These are phyloP conservation scores for Notospermus geniculatus DNA, from an alignment of 1,140 invertebrate genomes.

Conservation along the genomic window DNA sequence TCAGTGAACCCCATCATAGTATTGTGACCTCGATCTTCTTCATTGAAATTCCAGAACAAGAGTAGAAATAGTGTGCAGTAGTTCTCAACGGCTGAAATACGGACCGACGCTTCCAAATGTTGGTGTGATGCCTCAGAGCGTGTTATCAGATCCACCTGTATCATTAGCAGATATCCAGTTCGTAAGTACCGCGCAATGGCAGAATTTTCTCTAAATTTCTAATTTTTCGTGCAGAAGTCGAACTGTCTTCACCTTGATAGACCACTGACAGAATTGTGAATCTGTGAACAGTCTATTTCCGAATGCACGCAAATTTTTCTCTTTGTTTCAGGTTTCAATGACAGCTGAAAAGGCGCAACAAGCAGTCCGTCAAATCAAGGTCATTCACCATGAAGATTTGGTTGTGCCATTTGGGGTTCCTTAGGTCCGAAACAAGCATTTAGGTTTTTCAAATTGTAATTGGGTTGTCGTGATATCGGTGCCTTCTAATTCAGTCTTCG, in stretches of 20 bases:
- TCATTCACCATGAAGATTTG: slow-evolving; percentile 78
- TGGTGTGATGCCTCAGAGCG: slow-evolving; percentile 63
- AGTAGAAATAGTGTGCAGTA: slow-evolving; percentile 34
- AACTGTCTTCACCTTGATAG: too few relatives aligned
- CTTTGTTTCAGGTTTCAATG: slow-evolving; percentile 62
- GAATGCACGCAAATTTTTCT: background rate
- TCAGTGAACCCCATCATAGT: too few relatives aligned
- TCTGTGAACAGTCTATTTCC: too few relatives aligned
- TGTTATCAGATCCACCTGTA: slow-evolving; percentile 60
- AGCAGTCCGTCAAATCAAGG: slow-evolving; percentile 70
- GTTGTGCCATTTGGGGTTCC: slow-evolving; percentile 72
- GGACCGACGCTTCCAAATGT: slow-evolving; percentile 56
- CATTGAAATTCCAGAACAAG: slow-evolving; percentile 28
- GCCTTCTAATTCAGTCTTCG: too few relatives aligned
- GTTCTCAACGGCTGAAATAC: slow-evolving; percentile 30
- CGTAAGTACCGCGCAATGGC: slow-evolving; percentile 57
- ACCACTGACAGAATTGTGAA: too few relatives aligned
- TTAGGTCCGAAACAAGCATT: slow-evolving; percentile 14
- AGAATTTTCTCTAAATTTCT: background rate
- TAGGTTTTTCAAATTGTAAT: too few relatives aligned
- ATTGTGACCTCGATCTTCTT: background rate
- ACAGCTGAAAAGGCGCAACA: slow-evolving; percentile 66
- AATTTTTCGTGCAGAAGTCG: background rate
- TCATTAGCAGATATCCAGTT: slow-evolving; percentile 59
- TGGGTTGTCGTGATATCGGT: too few relatives aligned